A percentile compares a stretch with the other conserved stretches of the same genome.
phyloP scores from a whole-genome alignment of 1,140 invertebrate species.

The Steinernema feltiae region DNA sequence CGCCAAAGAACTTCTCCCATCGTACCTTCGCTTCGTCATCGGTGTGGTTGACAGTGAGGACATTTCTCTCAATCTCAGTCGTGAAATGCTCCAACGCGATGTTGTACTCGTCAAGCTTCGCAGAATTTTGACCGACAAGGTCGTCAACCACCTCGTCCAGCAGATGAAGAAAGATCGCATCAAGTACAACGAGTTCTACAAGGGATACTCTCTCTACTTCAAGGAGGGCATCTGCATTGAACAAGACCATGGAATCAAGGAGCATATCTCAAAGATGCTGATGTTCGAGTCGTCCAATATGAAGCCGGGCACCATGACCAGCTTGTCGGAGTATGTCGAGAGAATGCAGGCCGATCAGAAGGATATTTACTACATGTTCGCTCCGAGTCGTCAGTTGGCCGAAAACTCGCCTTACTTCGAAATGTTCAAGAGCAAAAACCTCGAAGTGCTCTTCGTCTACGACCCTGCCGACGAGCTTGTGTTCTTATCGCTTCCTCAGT shows the following conservation, averaged over 20 bases:
- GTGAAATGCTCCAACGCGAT: slow-evolving; percentile 89
- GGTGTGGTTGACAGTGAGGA: slow-evolving; percentile 95
- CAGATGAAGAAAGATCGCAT: slow-evolving; percentile 75
- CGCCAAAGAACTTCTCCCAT: slow-evolving; percentile 43
- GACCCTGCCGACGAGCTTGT: slow-evolving; percentile 92
- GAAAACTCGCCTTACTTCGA: slow-evolving; percentile 90
- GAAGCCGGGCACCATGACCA: slow-evolving; percentile 69
- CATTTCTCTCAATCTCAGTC: slow-evolving; percentile 89
- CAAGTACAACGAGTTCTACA: slow-evolving; percentile 79
- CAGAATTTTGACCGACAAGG: slow-evolving; percentile 74
- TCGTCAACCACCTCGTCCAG: slow-evolving; percentile 79
- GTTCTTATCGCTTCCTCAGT: slow-evolving; percentile 78
- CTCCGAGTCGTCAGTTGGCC: slow-evolving; percentile 81
- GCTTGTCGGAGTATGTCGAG: slow-evolving; percentile 74
- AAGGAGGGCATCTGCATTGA: slow-evolving; percentile 88
- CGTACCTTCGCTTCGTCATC: slow-evolving; percentile 58
- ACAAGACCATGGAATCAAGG: slow-evolving; percentile 74
- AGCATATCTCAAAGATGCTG: slow-evolving; percentile 82
- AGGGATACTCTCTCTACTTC: slow-evolving; percentile 83
- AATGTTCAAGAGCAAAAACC: slow-evolving; percentile 72
- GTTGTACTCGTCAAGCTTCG: slow-evolving; percentile 69
- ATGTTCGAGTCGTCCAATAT: slow-evolving; percentile 82
- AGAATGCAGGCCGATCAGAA: slow-evolving; percentile 72
- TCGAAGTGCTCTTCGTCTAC: slow-evolving; percentile 89
- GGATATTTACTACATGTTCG: slow-evolving; percentile 84